A percentile compares a stretch with the other conserved stretches of the same genome.
Conservation (phyloP, 2,888 invertebrate genomes). For the Linnaemya tessellans region DNA sequence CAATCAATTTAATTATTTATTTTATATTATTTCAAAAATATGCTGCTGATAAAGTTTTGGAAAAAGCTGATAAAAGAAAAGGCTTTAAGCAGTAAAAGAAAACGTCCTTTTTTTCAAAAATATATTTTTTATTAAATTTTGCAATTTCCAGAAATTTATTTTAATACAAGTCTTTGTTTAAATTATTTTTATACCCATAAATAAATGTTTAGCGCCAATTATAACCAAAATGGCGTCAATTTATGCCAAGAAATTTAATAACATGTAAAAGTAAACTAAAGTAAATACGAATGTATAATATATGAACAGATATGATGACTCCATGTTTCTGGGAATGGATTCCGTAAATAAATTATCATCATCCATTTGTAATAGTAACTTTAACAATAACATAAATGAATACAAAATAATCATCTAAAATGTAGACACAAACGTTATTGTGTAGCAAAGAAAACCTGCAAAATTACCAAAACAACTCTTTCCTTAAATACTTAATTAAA, state of each 20-base stretch:
- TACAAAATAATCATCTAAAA: neutral
- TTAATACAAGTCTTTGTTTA: neutral
- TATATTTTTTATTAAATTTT: neutral
- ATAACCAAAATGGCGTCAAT: neutral
- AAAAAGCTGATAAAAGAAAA: too few relatives aligned
- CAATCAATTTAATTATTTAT: too few relatives aligned
- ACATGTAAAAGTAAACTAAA: constrained; percentile 10
- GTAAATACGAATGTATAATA: neutral
- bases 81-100: too few relatives aligned
- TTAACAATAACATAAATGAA: neutral
- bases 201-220: neutral
- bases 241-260: neutral
- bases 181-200: neutral
- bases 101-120: too few relatives aligned
- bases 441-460: neutral
- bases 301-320: neutral
- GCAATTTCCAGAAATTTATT: neutral
- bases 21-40: too few relatives aligned
- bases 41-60: too few relatives aligned
- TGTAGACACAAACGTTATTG: neutral
- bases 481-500: neutral
- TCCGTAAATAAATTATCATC: neutral
- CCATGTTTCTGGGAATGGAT: neutral
- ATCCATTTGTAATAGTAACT: neutral
- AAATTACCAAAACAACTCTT: constrained; percentile 6